Percentiles rank a stretch among this genome's conserved stretches.
These are phyloP conservation scores for Sebastes paucispinis DNA, from an alignment of 2,797 vertebrate species.

Conservation along the genomic window DNA sequence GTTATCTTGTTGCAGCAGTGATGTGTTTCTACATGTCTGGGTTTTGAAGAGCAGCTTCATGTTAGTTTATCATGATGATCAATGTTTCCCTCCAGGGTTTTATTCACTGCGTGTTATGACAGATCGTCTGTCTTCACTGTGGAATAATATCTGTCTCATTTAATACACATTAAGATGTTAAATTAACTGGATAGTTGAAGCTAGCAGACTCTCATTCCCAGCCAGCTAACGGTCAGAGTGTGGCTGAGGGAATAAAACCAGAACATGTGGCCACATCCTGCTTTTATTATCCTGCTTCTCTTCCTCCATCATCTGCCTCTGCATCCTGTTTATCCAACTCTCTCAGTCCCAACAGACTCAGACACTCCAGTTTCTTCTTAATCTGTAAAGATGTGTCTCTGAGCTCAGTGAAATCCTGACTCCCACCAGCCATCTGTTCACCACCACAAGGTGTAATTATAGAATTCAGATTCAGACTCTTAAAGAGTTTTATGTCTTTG, in stretches of 20 bases:
- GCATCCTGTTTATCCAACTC: constrained; percentile 31
- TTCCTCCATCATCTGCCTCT: neutral
- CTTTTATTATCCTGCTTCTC: neutral
- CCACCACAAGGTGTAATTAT: constrained; percentile 54
- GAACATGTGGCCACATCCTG: constrained; percentile 11
- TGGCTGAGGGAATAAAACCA: constrained; percentile 25
- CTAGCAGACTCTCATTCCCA: neutral
- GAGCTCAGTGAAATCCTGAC: constrained; percentile 66
- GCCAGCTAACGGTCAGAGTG: constrained; percentile 3
- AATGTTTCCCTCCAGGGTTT: neutral
- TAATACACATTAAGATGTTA: neutral
- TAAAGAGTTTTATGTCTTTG: constrained; percentile 47
- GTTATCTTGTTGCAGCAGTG: constrained; percentile 20
- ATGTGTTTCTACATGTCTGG: constrained; percentile 64
- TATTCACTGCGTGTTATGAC: constrained; percentile 13
- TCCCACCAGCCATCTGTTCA: constrained; percentile 74
- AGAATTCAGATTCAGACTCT: constrained; percentile 40
- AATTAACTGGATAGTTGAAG: neutral
- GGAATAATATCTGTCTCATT: neutral
- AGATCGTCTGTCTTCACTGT: neutral
- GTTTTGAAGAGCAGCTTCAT: neutral
- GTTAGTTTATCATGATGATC: constrained; percentile 11
- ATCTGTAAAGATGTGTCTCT: constrained; percentile 58
- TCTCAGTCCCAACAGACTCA: neutral
- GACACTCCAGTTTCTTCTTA: constrained; percentile 37